These are phyloP conservation scores for Aurelia sp. DNA, from an alignment of 30 jellyfish, hydroid and myxozoan genomes.

Conservation along the genomic window DNA sequence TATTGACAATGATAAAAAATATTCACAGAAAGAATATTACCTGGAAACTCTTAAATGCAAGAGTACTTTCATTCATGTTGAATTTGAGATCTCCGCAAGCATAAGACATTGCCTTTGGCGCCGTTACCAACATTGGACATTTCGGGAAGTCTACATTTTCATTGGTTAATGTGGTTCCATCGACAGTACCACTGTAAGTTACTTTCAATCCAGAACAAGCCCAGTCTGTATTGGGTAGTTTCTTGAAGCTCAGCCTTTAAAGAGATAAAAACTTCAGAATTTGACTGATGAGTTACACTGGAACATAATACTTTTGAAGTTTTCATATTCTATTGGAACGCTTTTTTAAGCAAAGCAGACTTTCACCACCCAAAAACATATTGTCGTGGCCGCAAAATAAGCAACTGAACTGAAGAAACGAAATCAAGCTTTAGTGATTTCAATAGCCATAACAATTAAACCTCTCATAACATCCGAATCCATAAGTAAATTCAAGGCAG, in stretches of 20 bases:
- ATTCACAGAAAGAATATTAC: too few relatives aligned
- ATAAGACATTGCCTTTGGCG: slow-evolving; percentile 58
- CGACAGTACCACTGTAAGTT: slow-evolving; percentile 47
- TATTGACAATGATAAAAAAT: too few relatives aligned
- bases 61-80: not conserved
- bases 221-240: slow-evolving; percentile 50
- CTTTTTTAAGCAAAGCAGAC: too few relatives aligned
- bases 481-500: too few relatives aligned
- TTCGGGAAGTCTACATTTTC: slow-evolving; percentile 3
- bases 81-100: slow-evolving; percentile 28
- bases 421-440: too few relatives aligned
- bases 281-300: not conserved
- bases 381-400: too few relatives aligned
- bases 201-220: slow-evolving; percentile 21
- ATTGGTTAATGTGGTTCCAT: slow-evolving; percentile 1
- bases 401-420: too few relatives aligned
- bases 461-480: too few relatives aligned
- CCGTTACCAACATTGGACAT: slow-evolving; percentile 3
- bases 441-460: too few relatives aligned
- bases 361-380: too few relatives aligned
- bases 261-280: not conserved
- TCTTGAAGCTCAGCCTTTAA: slow-evolving; percentile 34
- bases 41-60: slow-evolving; percentile 43
- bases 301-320: too few relatives aligned
- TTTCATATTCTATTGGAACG: too few relatives aligned